A percentile compares a stretch with the other conserved stretches of the same genome.
Conservation (phyloP, 35 echinoderm and acorn worm genomes). For the Lytechinus pictus region DNA sequence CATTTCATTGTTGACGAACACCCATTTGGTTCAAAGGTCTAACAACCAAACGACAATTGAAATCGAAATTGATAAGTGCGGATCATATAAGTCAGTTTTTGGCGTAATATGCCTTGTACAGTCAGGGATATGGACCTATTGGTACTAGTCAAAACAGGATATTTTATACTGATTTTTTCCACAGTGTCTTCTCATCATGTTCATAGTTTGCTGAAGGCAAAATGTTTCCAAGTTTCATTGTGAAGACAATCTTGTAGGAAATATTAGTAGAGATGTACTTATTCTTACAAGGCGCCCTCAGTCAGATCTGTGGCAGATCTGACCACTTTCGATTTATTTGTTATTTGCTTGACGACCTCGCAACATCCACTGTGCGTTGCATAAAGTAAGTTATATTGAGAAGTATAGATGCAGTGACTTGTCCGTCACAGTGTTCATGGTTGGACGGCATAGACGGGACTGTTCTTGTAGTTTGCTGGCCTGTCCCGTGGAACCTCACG, state of each 20-base stretch:
- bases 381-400: neutral
- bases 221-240: neutral
- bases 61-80: no score
- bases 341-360: neutral
- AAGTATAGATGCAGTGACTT: neutral
- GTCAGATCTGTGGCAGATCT: neutral
- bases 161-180: no score
- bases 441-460: neutral
- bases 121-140: no score
- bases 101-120: no score
- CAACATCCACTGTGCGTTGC: neutral
- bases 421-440: neutral
- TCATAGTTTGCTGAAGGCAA: neutral
- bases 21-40: no score
- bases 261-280: neutral
- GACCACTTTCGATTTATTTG: neutral
- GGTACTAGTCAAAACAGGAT: no score
- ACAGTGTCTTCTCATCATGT: no score
- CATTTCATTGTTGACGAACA: no score
- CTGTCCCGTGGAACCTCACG: neutral
- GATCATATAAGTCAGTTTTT: no score
- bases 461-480: neutral
- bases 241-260: neutral
- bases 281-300: neutral
- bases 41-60: no score